Evolutionary conservation across 2,113 vertebrate species (phyloP).

Genomic region (Nothocercus julius): DNA sequence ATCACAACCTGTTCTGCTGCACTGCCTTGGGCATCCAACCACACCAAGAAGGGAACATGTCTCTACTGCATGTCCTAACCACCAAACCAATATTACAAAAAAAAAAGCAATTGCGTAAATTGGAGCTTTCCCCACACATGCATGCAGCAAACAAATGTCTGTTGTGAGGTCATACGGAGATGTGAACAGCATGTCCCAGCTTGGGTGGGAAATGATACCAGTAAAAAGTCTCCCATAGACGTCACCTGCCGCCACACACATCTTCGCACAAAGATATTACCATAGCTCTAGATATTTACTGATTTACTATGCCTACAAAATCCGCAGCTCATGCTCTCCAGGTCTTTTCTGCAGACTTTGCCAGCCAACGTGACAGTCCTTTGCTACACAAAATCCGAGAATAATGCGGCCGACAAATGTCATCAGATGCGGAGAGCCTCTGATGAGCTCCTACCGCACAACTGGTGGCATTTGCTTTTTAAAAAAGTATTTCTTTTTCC

Average conservation of each 20-base stretch:
- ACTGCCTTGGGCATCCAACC: not conserved
- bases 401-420: rapidly evolving
- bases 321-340: rapidly evolving
- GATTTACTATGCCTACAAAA: not conserved
- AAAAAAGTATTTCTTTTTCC: not conserved
- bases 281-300: not conserved
- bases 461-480: not conserved
- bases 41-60: not conserved
- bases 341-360: rapidly evolving
- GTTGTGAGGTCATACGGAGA: rapidly evolving
- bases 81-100: too few relatives aligned
- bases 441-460: not conserved
- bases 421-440: not conserved
- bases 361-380: rapidly evolving
- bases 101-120: not conserved
- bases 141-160: rapidly evolving
- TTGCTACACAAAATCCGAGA: not conserved
- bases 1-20: not conserved
- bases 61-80: not conserved
- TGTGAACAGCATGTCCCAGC: not conserved
- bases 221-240: not conserved
- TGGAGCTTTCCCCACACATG: rapidly evolving
- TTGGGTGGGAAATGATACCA: rapidly evolving
- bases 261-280: not conserved
- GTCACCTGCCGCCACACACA: rapidly evolving